Evolutionary conservation across 2,888 invertebrate genomes (phyloP).

Genomic region (Ellobium chinense): DNA sequence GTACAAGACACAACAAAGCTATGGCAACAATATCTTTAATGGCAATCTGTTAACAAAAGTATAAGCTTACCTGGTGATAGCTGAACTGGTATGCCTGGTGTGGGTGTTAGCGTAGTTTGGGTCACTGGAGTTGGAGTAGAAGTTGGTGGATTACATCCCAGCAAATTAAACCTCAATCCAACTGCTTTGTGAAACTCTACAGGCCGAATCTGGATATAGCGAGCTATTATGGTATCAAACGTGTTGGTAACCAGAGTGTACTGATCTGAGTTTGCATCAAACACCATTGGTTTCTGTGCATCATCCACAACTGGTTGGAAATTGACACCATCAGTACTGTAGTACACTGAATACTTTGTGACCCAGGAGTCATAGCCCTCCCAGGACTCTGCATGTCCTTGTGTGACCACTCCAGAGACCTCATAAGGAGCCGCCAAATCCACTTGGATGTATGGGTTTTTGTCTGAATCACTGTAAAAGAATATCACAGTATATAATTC

Average conservation of each 20-base stretch:
- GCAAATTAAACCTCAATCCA: conserved; percentile 64
- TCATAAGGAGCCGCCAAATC: conserved; percentile 62
- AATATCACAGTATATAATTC: no score
- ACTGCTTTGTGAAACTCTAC: conserved; percentile 62
- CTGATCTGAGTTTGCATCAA: conserved; percentile 75
- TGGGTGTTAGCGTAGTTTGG: background rate
- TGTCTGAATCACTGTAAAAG: conserved; percentile 46
- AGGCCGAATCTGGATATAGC: conserved; percentile 77
- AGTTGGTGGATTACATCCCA: conserved; percentile 66
- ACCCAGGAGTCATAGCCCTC: conserved; percentile 60
- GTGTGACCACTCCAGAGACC: conserved; percentile 64
- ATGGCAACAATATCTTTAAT: no score
- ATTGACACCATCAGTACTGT: conserved; percentile 61
- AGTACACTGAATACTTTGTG: conserved; percentile 58
- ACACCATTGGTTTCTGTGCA: conserved; percentile 76
- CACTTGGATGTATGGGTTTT: conserved; percentile 63
- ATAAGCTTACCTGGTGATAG: background rate
- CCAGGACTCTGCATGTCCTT: conserved; percentile 59
- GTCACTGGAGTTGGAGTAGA: conserved; percentile 21
- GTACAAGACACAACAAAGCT: no score
- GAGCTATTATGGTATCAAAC: conserved; percentile 51
- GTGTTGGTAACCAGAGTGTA: conserved; percentile 54
- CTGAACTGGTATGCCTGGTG: background rate
- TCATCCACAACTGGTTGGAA: conserved; percentile 46
- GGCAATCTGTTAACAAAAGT: no score